Evolutionary conservation across 2,113 vertebrate genomes (phyloP), one percentile per base, ranked within the genome.

Genomic region (Nannospalax galili): DNA sequence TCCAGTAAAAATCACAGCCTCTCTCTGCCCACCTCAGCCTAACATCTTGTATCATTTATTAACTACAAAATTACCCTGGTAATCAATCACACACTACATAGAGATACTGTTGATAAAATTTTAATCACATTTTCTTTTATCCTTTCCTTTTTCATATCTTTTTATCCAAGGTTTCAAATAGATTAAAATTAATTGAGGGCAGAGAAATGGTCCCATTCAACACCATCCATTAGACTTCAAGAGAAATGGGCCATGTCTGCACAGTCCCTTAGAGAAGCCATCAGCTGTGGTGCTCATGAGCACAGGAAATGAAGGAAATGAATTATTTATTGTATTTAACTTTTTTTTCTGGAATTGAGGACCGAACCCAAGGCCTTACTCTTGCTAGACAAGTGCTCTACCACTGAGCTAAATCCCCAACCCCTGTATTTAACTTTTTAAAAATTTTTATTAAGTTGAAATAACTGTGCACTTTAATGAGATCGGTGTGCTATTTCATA

Each of bases 101-200:
- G 77, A 84, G 58, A 88, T 6, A 42, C 20, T 88, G 75, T 75
- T 92, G 80, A 92, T 92, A 73, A 96, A 96, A 94, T 58, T 4
- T 78, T 87, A 79, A 91, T 64, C 67, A n/a, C 0, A 0, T 90
- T 94, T 91, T 93, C 93, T 87, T 96, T 75, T 65, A 64, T 48
- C 60, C 3, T 95, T 84, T 96, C 62, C 30, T 85, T 78, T 58
- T 90, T n/a, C 60, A 73, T 37, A 90, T 70, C 32, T 77, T 81
- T 86, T 48, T 64, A 60, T 65, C 37, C 67, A 58, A 11, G 37
- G 87, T 91, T 67, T 94, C 45, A 91, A 64, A 58, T 15, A 58
- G n/a, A 86, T 87, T 91, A 70, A 56, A 96, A 88, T 80, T 91
- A 78, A 65, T 35, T 14, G 22, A 48, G 15, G 37, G 56, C 60